Conservation (phyloP, 2,797 vertebrate species). For the Luscinia luscinia region DNA sequence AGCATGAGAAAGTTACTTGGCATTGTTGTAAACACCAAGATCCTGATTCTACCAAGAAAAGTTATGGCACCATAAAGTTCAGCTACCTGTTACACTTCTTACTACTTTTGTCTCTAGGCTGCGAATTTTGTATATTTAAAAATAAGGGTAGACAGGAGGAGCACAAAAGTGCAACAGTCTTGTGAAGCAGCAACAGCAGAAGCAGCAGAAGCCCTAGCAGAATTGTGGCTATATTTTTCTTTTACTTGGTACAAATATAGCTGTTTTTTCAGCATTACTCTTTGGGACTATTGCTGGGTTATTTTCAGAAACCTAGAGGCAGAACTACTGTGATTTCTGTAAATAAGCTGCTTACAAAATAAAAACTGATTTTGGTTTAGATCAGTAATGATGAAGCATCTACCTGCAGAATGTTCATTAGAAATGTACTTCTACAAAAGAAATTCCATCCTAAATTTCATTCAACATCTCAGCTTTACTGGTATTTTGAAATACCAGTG, state of each 20-base stretch:
- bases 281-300: neutral
- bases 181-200: neutral
- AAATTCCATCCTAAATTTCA: neutral
- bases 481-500: neutral
- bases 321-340: neutral
- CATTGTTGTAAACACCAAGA: neutral
- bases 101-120: neutral
- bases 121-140: neutral
- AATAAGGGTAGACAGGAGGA: neutral
- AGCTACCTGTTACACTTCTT: neutral
- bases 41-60: neutral
- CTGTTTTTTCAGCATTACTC: neutral
- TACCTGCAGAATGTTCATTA: neutral
- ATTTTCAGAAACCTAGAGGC: neutral
- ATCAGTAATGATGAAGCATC: neutral
- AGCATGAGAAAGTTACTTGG: neutral
- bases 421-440: neutral
- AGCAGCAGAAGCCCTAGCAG: neutral
- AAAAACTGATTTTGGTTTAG: neutral
- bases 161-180: neutral
- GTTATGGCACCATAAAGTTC: neutral
- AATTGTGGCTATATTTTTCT: neutral
- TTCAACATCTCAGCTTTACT: neutral
- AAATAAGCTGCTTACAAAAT: neutral
- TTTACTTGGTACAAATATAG: neutral